Evolutionary conservation across 2,888 invertebrate genomes (phyloP), one percentile per base, ranked within the genome.

Genomic region (Hirtodrosophila cameraria): DNA sequence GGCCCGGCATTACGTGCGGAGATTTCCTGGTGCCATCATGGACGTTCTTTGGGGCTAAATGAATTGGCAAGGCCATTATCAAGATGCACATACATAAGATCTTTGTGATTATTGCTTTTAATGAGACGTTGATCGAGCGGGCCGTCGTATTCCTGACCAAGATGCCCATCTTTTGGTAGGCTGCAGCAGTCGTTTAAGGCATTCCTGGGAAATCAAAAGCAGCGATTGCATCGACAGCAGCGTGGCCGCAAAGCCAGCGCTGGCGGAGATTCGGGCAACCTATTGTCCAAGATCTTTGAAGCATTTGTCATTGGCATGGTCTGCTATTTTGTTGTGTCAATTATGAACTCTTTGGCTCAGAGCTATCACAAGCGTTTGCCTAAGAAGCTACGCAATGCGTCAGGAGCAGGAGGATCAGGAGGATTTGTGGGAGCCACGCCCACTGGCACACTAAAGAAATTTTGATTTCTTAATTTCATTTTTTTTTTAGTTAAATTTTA

Each of bases 1-100:
- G 89, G 99, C 99, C n/a, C 15, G 99, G 99, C 1, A 96, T 99
- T 27, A 99, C 98, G 0, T 99, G 99, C 90, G 99, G 99, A 0
- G 99, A 99, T 91, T 99, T 99, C 91, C 92, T 99, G 61, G 98
- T 99, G 78, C 99, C 99, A 9, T 99, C 99, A 92, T 99, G 99
- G 98, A 99, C 99, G 2, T 99, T 99, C 92, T 99, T 99, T 91
- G 99, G 99, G 28, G 99, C 99, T 59, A 99, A 99, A 0, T 93
- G 99, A 1, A 94, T 99, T 57, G 99, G 99, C 42, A 99, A 99
- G 91, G 99, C 99, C 23, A 93, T 99, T 52, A 95, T 99, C 74
- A 99, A 99, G 92, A 98, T 98, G 97, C 98, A 98, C 90, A 96
- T 99, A 90, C 99, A 99, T 92, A 97, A 97, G 92, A 92, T 98